These are phyloP conservation scores for Avahi laniger DNA, from an alignment of 2,797 vertebrate species.

Conservation along the genomic window DNA sequence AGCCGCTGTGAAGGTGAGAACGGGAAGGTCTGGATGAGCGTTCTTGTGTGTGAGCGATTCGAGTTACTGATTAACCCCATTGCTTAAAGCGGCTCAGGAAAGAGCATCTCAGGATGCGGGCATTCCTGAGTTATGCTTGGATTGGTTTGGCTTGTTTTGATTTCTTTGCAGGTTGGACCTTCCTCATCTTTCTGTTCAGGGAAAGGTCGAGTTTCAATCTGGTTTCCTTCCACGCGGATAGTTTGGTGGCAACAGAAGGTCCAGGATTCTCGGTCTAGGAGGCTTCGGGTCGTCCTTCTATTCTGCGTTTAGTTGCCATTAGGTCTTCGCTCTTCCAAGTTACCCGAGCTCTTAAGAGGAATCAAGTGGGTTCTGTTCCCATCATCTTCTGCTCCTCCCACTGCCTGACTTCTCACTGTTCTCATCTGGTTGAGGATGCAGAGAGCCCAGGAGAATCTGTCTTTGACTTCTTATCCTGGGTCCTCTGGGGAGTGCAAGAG, in stretches of 20 bases:
- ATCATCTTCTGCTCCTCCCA: not conserved
- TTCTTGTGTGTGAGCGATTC: slow-evolving; percentile 35
- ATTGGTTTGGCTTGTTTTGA: slow-evolving; percentile 69
- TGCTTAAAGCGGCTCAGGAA: slow-evolving; percentile 26
- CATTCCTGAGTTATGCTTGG: slow-evolving; percentile 56
- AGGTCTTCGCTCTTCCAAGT: slow-evolving; percentile 31
- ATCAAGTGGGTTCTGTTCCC: not conserved
- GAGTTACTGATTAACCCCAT: slow-evolving; percentile 15
- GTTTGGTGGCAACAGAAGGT: slow-evolving; percentile 60
- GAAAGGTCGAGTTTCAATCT: slow-evolving; percentile 55
- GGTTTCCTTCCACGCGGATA: slow-evolving; percentile 64
- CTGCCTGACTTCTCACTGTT: not conserved
- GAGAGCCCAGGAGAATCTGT: not conserved
- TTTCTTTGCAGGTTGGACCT: slow-evolving; percentile 80
- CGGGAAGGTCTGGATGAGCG: slow-evolving; percentile 38
- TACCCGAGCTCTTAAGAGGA: not conserved
- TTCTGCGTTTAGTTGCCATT: not conserved
- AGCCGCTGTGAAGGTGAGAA: slow-evolving; percentile 86
- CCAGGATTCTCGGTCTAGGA: slow-evolving; percentile 57
- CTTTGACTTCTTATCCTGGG: not conserved
- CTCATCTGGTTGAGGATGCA: not conserved
- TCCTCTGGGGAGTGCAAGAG: not conserved
- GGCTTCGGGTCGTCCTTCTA: slow-evolving; percentile 28
- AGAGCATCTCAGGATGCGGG: not conserved
- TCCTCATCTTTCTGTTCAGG: slow-evolving; percentile 72